Conservation (phyloP, 1,140 invertebrate species). For the Drosophila auraria region DNA sequence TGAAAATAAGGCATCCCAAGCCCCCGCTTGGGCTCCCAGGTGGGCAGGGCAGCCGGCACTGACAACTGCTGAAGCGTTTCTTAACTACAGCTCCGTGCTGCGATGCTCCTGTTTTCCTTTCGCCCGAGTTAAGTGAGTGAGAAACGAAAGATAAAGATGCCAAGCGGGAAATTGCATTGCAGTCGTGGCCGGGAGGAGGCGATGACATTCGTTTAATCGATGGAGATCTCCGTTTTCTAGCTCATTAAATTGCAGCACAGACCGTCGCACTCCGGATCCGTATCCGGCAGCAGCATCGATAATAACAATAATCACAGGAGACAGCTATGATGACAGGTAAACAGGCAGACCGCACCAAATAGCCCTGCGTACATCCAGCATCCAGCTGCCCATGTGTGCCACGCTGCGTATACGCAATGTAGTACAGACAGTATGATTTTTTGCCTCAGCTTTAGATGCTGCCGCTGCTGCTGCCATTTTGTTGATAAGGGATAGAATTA, state of each 20-base stretch:
- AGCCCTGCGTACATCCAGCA: slow-evolving; percentile 1
- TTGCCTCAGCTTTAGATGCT: background rate
- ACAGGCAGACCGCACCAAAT: slow-evolving; percentile 21
- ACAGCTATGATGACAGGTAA: slow-evolving; percentile 32
- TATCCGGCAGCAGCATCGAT: slow-evolving; percentile 18
- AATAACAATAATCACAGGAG: slow-evolving; percentile 51
- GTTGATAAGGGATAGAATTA: slow-evolving; percentile 60
- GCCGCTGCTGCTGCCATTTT: slow-evolving; percentile 62
- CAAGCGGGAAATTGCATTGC: slow-evolving; percentile 44
- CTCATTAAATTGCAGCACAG: slow-evolving; percentile 25
- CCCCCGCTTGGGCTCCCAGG: slow-evolving; percentile 6
- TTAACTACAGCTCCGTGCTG: slow-evolving; percentile 37
- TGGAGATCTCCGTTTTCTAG: slow-evolving; percentile 16
- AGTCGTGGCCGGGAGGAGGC: slow-evolving; percentile 13
- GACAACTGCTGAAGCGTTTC: slow-evolving; percentile 48
- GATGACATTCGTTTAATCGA: slow-evolving; percentile 45
- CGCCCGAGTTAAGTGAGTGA: slow-evolving; percentile 57
- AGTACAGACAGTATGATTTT: slow-evolving; percentile 25
- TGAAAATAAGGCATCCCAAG: slow-evolving; percentile 49
- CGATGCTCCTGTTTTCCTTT: slow-evolving; percentile 1
- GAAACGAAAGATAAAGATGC: slow-evolving; percentile 37
- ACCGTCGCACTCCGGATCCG: background rate
- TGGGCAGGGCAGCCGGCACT: slow-evolving; percentile 37
- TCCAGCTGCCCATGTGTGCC: slow-evolving; percentile 20
- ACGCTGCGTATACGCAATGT: slow-evolving; percentile 68